These are phyloP conservation scores for Perca fluviatilis DNA, from an alignment of 2,113 vertebrate species.

Conservation along the genomic window DNA sequence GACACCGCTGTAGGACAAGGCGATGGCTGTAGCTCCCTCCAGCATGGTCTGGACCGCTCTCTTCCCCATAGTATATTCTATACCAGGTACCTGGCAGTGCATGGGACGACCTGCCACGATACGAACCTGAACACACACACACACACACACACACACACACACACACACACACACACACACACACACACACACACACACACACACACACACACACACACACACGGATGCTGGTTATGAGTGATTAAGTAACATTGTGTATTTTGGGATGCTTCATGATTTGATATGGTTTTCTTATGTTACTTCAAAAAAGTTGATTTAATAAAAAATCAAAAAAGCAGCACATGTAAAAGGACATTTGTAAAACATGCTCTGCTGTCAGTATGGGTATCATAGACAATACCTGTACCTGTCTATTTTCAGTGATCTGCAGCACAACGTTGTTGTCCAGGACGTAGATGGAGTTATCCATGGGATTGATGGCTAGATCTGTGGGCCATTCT, in stretches of 20 bases:
- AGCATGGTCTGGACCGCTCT: conserved; percentile 95
- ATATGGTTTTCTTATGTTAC: background rate
- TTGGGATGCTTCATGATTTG: background rate
- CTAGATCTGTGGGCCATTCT: conserved; percentile 98
- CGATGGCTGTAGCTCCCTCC: conserved; percentile 94
- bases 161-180: no score
- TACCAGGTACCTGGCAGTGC: conserved; percentile 97
- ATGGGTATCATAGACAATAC: conserved; percentile 22
- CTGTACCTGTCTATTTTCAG: conserved; percentile 94
- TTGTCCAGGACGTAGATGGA: conserved; percentile 99
- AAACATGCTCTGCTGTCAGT: background rate
- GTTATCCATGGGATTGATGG: conserved; percentile 99
- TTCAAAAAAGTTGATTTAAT: background rate
- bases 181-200: no score
- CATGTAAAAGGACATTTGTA: background rate
- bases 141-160: no score
- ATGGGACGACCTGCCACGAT: conserved; percentile 96
- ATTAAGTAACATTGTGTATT: background rate
- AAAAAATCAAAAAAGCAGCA: background rate
- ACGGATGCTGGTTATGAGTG: background rate
- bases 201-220: no score
- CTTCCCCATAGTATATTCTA: conserved; percentile 93
- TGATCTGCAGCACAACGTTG: conserved; percentile 98
- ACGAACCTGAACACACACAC: conserved; percentile 84
- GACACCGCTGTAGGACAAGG: conserved; percentile 95